Percentiles rank a stretch among this genome's conserved stretches.
Evolutionary conservation across 1,140 invertebrate genomes (phyloP).

Genomic region (Charaxes varanes): DNA sequence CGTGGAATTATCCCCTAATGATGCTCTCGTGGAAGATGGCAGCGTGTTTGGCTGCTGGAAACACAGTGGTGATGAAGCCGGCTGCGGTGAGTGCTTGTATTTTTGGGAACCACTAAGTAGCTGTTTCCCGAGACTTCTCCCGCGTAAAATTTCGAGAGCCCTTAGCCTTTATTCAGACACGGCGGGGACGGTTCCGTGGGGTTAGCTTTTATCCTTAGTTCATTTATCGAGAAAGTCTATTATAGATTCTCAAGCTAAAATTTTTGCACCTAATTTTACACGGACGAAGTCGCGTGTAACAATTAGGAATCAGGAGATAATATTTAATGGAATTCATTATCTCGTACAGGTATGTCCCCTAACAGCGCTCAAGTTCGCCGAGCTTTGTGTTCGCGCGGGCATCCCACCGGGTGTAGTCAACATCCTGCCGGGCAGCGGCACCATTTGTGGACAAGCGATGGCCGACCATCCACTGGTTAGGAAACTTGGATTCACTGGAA

Average conservation of each 20-base stretch:
- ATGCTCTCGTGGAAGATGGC: constrained; percentile 99
- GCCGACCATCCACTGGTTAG: constrained; percentile 88
- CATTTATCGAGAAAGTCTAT: no score
- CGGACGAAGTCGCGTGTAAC: no score
- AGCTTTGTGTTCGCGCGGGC: constrained; percentile 89
- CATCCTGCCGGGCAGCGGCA: constrained; percentile 89
- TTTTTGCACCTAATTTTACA: no score
- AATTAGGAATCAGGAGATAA: no score
- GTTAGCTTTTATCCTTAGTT: no score
- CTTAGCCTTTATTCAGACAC: no score
- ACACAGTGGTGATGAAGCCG: constrained; percentile 95
- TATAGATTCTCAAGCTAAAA: no score
- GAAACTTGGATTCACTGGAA: constrained; percentile 96
- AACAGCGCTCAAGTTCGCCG: constrained; percentile 95
- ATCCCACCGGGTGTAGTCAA: constrained; percentile 97
- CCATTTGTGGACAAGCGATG: constrained; percentile 87
- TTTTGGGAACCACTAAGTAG: no score
- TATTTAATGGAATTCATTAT: no score
- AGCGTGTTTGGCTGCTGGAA: constrained; percentile 95
- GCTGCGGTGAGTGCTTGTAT: constrained; percentile 78
- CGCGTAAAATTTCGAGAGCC: no score
- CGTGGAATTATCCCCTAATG: constrained; percentile 98
- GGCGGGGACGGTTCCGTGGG: no score
- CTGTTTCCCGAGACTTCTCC: no score
- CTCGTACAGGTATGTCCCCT: constrained; percentile 85